A percentile compares a stretch with the other conserved stretches of the same genome.
Evolutionary conservation across 2,888 invertebrate species (phyloP).

Genomic region (Erebia palarica): DNA sequence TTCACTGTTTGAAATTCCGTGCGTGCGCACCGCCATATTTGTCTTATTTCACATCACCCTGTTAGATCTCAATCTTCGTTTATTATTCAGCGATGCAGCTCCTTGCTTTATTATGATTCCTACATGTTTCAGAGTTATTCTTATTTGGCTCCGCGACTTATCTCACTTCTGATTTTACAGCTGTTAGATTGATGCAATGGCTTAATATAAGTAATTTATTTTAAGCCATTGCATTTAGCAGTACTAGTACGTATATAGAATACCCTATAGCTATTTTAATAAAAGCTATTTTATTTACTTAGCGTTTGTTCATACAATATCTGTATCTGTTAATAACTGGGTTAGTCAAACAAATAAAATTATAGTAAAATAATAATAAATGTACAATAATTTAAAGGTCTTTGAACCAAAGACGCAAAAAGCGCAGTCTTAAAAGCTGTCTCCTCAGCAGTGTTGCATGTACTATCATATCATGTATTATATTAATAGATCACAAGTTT

Average conservation of each 20-base stretch:
- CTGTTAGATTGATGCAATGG: background rate
- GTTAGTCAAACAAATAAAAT: background rate
- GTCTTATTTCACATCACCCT: conserved; percentile 76
- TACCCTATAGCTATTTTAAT: too few relatives aligned
- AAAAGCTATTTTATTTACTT: too few relatives aligned
- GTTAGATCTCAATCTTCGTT: conserved; percentile 75
- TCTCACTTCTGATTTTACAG: conserved; percentile 10
- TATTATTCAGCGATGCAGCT: conserved; percentile 57
- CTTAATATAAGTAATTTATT: too few relatives aligned
- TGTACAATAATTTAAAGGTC: background rate
- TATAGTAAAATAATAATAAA: background rate
- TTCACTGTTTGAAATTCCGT: conserved; percentile 65
- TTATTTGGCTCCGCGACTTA: conserved; percentile 14
- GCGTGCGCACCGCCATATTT: conserved; percentile 72
- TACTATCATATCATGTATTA: too few relatives aligned
- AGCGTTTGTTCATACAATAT: too few relatives aligned
- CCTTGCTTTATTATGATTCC: conserved; percentile 26
- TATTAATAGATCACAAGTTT: too few relatives aligned
- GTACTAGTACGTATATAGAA: too few relatives aligned
- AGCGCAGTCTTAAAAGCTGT: background rate
- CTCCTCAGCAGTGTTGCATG: too few relatives aligned
- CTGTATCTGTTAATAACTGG: too few relatives aligned
- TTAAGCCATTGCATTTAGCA: too few relatives aligned
- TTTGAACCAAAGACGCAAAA: background rate
- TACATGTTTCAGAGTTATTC: conserved; percentile 20